phyloP scores from a whole-genome alignment of 1,140 invertebrate genomes.

The Trigoniulus corallinus region DNA sequence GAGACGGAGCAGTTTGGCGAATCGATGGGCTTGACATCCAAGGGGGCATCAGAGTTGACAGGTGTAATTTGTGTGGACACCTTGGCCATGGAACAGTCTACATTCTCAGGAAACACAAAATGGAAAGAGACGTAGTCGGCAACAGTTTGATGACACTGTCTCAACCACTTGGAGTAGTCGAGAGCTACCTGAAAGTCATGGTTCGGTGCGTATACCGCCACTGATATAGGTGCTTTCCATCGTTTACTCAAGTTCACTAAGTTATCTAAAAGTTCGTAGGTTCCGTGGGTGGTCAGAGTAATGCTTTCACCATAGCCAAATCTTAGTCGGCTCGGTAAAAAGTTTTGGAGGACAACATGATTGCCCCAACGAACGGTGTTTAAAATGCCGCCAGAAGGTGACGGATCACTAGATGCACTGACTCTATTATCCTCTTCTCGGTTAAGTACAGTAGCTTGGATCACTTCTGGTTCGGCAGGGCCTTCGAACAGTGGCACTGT shows the following conservation, averaged over 20 bases:
- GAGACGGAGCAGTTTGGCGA: no score
- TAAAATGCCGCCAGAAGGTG: not conserved
- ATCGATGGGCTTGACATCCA: not conserved
- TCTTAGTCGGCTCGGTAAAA: not conserved
- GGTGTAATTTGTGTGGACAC: not conserved
- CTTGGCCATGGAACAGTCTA: not conserved
- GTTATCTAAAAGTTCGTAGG: constrained; percentile 51
- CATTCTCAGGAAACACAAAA: constrained; percentile 9
- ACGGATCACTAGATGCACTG: not conserved
- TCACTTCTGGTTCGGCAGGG: not conserved
- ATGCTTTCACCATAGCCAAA: constrained; percentile 13
- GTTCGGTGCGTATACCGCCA: constrained; percentile 50
- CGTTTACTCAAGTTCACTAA: constrained; percentile 40
- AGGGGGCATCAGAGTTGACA: not conserved
- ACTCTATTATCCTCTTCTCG: not conserved
- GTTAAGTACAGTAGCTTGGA: not conserved
- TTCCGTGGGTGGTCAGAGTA: constrained; percentile 36
- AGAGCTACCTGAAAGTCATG: constrained; percentile 43
- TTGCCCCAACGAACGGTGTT: not conserved
- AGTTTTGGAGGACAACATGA: not conserved
- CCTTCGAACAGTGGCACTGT: not conserved
- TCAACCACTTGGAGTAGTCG: constrained; percentile 40
- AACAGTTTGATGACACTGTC: constrained; percentile 29
- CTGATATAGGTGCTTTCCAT: constrained; percentile 55
- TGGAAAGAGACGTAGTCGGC: constrained; percentile 54